Evolutionary conservation across 2,797 vertebrate species (phyloP), one percentile per base, ranked within the genome.

Genomic region (Intellagama lesueurii): DNA sequence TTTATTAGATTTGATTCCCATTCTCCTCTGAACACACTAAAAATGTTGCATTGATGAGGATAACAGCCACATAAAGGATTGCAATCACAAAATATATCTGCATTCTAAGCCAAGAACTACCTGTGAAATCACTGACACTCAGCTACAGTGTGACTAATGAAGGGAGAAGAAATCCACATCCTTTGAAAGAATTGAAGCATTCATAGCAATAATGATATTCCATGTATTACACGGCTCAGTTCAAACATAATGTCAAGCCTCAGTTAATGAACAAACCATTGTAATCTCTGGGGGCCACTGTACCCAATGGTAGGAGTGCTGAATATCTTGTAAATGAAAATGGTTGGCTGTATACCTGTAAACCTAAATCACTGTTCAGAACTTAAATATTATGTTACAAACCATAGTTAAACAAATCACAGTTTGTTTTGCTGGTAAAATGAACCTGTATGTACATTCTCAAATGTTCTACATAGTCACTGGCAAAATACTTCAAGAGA

Each of bases 1-100:
- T 93, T 93, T 91, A 95, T 94, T 93, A 93, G 91, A 90, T 83
- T 60, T 79, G 91, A 89, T 85, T 92, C 80, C 88, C 89, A 84
- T 49, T 86, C 66, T 78, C 56, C 89, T 96, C 89, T 87, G 82
- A 60, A 93, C 88, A 87, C 76, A 91, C 90, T 91, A 83, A 24
- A 83, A 90, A 83, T 90, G 89, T 90, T 94, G 83, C 86, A 69
- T 79, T 88, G 76, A 92, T 92, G 88, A 93, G 32, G 56, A 91
- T 89, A 75, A 30, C 60, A 86, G 44, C 44, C 56, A 81, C 32
- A 28, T 22, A 22, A 76, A 26, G 26, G 60, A 30, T 16, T 5
- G 22, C 7, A 94, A 87, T 86, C 86, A 90, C 89, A 91, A 92
- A 92, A 64, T 89, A 90, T 88, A 86, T 90, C 90, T 0, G 0